These are phyloP conservation scores for Protonemura montana DNA, from an alignment of 2,888 invertebrate genomes.

Conservation along the genomic window DNA sequence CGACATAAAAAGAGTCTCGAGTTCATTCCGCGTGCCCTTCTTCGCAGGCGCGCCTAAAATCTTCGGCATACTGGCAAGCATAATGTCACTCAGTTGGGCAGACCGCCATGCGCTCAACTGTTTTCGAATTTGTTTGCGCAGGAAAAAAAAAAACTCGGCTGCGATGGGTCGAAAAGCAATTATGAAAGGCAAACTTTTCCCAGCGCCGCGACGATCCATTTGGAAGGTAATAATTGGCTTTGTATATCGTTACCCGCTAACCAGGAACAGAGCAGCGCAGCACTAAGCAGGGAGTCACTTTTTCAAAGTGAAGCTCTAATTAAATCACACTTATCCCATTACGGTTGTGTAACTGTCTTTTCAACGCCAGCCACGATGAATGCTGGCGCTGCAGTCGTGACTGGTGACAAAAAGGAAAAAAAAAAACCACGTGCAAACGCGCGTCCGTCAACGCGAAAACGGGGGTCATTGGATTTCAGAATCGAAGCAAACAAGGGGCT, in stretches of 20 bases:
- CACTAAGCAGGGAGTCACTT: background rate
- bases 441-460: background rate
- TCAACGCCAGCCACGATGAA: background rate
- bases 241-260: background rate
- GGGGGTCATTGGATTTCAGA: background rate
- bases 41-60: background rate
- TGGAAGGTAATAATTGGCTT: background rate
- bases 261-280: background rate
- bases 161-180: background rate
- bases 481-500: background rate
- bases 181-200: background rate
- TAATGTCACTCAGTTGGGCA: background rate
- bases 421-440: background rate
- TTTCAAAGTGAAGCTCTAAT: background rate
- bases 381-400: background rate
- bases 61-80: background rate
- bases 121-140: background rate
- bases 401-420: background rate
- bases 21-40: background rate
- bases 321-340: background rate
- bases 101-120: background rate
- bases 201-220: background rate
- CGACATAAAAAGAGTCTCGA: conserved; percentile 1
- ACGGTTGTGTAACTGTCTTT: background rate
- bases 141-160: background rate